Base-by-base conservation (phyloP, 2,113 vertebrate species). In the Dasyornis broadbenti region DNA sequence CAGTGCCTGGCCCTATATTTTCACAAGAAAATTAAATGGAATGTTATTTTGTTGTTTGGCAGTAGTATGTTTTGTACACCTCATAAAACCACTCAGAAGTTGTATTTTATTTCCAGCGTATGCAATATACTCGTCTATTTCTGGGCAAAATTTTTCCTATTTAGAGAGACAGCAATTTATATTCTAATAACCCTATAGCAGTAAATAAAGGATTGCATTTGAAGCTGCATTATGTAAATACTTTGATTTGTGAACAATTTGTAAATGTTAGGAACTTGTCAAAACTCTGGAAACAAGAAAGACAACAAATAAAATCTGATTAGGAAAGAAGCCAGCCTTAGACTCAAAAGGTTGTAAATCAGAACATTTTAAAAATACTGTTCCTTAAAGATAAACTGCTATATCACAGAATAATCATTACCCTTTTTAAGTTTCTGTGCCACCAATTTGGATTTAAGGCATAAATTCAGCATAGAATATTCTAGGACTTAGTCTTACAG, bases 391-490 rank as follows among this genome's bases (percentile, higher is more conserved):
- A 76, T 77, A 84, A 16, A 65, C 16, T 82, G 50, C 37, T 84
- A 8, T 57, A 89, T 76, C 49, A 56, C n/a, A 84, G 61, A 93
- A 53, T 18, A 83, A 82, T 71, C 72, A 77, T 71, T 76, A 76
- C 10, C 18, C 18, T 77, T 83, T 78, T 78, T 19, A 94, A 65
- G 42, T 59, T 77, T 94, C 84, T 92, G 30, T 57, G 50, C 11
- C 53, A 95, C 30, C 78, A 91, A 59, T 79, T 72, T 87, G 42
- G 37, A 91, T 90, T 91, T 91, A 87, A 94, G 78, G 53, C 21
- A 30, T 39, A 91, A 87, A 13, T 42, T 94, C 73, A 87, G 45
- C 1, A 7, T 2, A 91, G 15, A 61, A 50, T 61, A 82, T 80
- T 82, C 82, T 50, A 86, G 63, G 63, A 59, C 54, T 73, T 69